Evolutionary conservation across 2,888 invertebrate species (phyloP), one percentile per base, ranked within the genome.

Genomic region (Axea sp.): DNA sequence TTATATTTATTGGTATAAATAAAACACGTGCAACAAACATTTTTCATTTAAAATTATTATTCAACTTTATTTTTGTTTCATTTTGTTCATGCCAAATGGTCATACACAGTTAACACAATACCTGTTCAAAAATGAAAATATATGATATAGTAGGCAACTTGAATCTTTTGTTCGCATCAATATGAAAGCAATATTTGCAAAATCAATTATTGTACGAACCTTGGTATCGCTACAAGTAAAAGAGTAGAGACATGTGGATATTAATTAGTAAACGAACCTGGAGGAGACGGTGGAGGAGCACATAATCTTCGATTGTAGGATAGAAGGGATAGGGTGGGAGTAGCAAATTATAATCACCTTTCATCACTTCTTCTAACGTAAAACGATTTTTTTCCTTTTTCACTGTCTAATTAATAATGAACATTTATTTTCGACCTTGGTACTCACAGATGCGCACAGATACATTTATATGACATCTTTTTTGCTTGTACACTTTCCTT

Each of bases 101-200:
- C 72, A 78, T 82, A 82, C 80, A 80, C 73, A 82, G 80, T 65
- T 55, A 65, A 65, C 79, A 80, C 78, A 81, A 82, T 76, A 77
- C 73, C 77, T 78, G 47, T 45, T 78, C 30, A 68, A 74, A 64
- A 75, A 80, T 47, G 76, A 75, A 69, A 75, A 76, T 71, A 68
- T 69, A 73, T 28, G 59, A 26, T 47, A 67, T 19, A 47, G 14
- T 65, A 65, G 43, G 51, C 55, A 55, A 62, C 39, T 37, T 39
- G 53, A 51, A 51, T 59, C 2, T 41, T 26, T 47, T n/a, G 15
- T 59, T 59, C 24, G 11, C 62, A 49, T 64, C 17, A 60, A 49
- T 33, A 53, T 31, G 15, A 65, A 53, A 68, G 45, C 43, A 62
- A 45, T 51, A 45, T 11, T 55, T 41, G 45, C 33, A 17, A 53